Percentiles rank a stretch among this genome's conserved stretches.
Evolutionary conservation across 2,888 invertebrate species (phyloP).

Genomic region (Smittia aterrima): DNA sequence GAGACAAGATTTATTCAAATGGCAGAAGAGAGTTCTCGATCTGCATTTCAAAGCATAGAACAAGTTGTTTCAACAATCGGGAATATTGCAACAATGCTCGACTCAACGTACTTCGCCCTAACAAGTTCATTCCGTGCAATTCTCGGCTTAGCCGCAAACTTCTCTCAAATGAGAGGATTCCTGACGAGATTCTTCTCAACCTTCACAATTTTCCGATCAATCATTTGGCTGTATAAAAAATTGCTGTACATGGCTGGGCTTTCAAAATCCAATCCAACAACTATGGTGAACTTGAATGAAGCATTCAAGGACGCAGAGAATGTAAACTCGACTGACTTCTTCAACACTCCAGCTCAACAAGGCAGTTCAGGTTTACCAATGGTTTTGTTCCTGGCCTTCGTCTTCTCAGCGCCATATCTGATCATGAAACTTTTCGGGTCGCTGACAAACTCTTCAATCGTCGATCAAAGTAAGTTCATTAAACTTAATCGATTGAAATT

Average conservation of each 20-base stretch:
- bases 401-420: conserved; percentile 89
- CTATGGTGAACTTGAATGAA: conserved; percentile 53
- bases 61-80: conserved; percentile 87
- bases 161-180: conserved; percentile 76
- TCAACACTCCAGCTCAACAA: conserved; percentile 50
- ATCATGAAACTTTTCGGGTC: conserved; percentile 76
- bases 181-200: conserved; percentile 86
- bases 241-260: conserved; percentile 51
- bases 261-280: conserved; percentile 52
- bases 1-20: conserved; percentile 72
- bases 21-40: conserved; percentile 87
- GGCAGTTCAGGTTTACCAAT: conserved; percentile 79
- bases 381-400: conserved; percentile 81
- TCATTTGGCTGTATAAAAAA: conserved; percentile 76
- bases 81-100: conserved; percentile 94
- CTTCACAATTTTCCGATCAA: conserved; percentile 74
- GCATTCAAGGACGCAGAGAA: conserved; percentile 52
- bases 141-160: conserved; percentile 93
- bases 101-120: conserved; percentile 93
- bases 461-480: conserved; percentile 59
- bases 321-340: conserved; percentile 47
- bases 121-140: conserved; percentile 95
- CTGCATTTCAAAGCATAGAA: conserved; percentile 93
- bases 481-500: neutral
- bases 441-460: conserved; percentile 54